Percentiles rank a stretch among this genome's conserved stretches.
phyloP scores from a whole-genome alignment of 2,797 vertebrate genomes.

The Pristis pectinata region DNA sequence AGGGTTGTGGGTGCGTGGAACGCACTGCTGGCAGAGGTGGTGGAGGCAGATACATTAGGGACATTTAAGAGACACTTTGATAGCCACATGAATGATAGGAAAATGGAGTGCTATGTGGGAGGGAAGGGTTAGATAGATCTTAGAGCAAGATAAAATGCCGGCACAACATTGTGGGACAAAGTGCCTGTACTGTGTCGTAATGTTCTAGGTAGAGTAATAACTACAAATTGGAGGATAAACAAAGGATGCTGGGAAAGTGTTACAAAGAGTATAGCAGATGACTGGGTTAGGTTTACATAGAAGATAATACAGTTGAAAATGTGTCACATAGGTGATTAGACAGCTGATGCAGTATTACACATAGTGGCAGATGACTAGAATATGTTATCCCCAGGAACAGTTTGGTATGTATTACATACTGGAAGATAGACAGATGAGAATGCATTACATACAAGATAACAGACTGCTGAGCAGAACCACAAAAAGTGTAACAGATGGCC shows the following conservation, averaged over 20 bases:
- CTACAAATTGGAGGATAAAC: neutral
- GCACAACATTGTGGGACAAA: too few relatives aligned
- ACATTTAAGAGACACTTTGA: too few relatives aligned
- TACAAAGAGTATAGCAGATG: neutral
- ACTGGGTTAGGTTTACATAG: neutral
- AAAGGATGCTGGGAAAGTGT: neutral
- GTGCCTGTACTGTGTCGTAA: too few relatives aligned
- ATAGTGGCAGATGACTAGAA: conserved; percentile 3
- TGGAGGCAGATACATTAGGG: too few relatives aligned
- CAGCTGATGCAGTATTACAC: neutral
- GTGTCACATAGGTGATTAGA: neutral
- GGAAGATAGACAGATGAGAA: neutral
- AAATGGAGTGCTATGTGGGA: too few relatives aligned
- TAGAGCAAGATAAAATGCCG: too few relatives aligned
- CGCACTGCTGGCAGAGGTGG: too few relatives aligned
- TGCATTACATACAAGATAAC: neutral
- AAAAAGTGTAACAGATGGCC: neutral
- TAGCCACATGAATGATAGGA: too few relatives aligned
- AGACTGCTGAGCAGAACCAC: neutral
- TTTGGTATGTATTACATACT: neutral
- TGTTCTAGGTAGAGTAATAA: neutral
- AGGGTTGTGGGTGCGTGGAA: too few relatives aligned
- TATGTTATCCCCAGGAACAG: neutral
- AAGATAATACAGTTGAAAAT: neutral
- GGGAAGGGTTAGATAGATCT: too few relatives aligned